A percentile compares a stretch with the other conserved stretches of the same genome.
Evolutionary conservation across 1,140 invertebrate species (phyloP).

Genomic region (Triops longicaudatus): DNA sequence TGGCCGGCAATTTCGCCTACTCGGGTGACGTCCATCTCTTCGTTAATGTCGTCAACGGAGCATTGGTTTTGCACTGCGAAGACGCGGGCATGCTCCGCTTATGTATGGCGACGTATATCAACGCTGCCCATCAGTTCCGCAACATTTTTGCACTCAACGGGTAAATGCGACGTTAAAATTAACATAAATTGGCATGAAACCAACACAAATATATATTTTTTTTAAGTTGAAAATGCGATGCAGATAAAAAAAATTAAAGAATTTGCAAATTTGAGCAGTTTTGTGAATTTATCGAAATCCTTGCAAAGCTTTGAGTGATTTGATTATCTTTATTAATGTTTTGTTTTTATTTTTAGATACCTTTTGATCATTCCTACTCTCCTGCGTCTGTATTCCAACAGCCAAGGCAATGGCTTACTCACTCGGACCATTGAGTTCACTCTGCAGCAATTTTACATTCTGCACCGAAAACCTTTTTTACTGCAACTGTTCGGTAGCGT

Average conservation of each 20-base stretch:
- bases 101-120: slow-evolving; percentile 94
- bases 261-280: no score
- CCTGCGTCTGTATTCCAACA: slow-evolving; percentile 91
- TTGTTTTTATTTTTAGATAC: slow-evolving; percentile 59
- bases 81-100: slow-evolving; percentile 90
- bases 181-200: background rate
- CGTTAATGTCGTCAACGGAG: slow-evolving; percentile 94
- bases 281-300: no score
- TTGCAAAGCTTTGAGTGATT: no score
- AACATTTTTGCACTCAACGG: slow-evolving; percentile 98
- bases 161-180: slow-evolving; percentile 42
- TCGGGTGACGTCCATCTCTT: slow-evolving; percentile 96
- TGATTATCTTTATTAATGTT: no score
- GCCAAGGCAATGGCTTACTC: slow-evolving; percentile 88
- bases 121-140: slow-evolving; percentile 96
- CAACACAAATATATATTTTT: background rate
- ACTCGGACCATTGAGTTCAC: slow-evolving; percentile 94
- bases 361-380: slow-evolving; percentile 95
- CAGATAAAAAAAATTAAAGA: no score
- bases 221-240: no score
- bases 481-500: slow-evolving; percentile 98
- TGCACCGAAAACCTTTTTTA: slow-evolving; percentile 97
- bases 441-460: slow-evolving; percentile 95
- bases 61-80: slow-evolving; percentile 92
- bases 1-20: slow-evolving; percentile 96